Conservation (phyloP, 2,888 invertebrate genomes). For the Dicycla oo region DNA sequence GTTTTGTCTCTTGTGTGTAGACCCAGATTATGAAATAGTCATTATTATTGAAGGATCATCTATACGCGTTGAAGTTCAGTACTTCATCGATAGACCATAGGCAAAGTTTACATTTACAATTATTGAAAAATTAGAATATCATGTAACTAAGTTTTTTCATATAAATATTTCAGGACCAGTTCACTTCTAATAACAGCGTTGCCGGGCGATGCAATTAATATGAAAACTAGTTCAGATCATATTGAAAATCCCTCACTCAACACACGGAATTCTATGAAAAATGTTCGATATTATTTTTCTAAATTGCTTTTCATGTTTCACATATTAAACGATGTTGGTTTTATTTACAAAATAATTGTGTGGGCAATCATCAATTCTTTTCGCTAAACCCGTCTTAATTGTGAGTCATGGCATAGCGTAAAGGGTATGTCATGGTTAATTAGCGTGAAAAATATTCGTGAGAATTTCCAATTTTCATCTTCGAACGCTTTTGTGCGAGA, state of each 20-base stretch:
- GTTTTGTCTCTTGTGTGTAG: constrained; percentile 52
- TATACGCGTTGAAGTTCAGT: neutral
- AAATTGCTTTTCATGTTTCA: constrained; percentile 53
- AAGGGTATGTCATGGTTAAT: constrained; percentile 59
- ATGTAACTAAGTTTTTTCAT: constrained; percentile 13
- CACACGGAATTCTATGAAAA: constrained; percentile 33
- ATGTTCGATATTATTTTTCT: constrained; percentile 33
- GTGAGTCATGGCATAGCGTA: constrained; percentile 45
- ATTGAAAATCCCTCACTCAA: constrained; percentile 40
- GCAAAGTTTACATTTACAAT: neutral
- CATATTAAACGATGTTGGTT: constrained; percentile 35
- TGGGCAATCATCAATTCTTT: constrained; percentile 57
- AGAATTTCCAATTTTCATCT: constrained; percentile 66
- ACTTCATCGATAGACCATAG: neutral
- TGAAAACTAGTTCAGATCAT: constrained; percentile 30
- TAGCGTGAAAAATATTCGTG: constrained; percentile 66
- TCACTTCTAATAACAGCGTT: constrained; percentile 19
- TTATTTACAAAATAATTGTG: constrained; percentile 39
- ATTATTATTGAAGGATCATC: constrained; percentile 29
- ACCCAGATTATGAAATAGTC: constrained; percentile 11
- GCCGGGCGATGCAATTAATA: constrained; percentile 25
- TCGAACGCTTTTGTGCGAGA: constrained; percentile 47
- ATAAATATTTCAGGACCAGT: constrained; percentile 38
- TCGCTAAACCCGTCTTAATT: constrained; percentile 47
- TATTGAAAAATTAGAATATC: neutral